Percentiles rank a stretch among this genome's conserved stretches.
These are phyloP conservation scores for Brachypodius melanocephalos DNA, from an alignment of 2,113 vertebrate genomes.

Conservation along the genomic window DNA sequence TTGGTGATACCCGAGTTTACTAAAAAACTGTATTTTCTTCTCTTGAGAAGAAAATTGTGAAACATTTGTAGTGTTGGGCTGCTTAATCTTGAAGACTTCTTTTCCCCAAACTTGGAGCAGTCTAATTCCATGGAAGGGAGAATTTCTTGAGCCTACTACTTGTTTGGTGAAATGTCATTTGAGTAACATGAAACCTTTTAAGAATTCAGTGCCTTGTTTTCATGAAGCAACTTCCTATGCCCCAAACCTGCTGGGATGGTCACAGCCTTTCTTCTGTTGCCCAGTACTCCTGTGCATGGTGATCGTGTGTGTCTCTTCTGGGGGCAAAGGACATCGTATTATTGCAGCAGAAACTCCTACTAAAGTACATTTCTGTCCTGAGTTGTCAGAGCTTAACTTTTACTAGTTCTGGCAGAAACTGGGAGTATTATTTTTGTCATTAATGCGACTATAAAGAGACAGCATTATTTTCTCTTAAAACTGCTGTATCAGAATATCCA, in stretches of 20 bases:
- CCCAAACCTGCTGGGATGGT: background rate
- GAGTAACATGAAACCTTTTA: background rate
- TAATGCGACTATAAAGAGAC: background rate
- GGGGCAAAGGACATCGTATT: background rate
- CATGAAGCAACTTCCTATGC: background rate
- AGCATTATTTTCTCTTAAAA: background rate
- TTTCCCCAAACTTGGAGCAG: background rate
- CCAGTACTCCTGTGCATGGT: background rate
- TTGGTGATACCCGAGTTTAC: background rate
- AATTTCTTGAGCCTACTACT: background rate
- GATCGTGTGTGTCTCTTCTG: fast-evolving
- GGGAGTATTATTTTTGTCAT: background rate
- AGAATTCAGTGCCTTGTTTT: background rate
- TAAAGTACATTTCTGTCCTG: background rate
- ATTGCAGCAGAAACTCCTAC: background rate
- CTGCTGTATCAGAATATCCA: background rate
- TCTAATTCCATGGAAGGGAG: background rate
- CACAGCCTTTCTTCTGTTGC: background rate
- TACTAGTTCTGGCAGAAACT: background rate
- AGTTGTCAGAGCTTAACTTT: background rate
- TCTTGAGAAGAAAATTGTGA: background rate
- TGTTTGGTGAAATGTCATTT: background rate
- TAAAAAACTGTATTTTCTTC: background rate
- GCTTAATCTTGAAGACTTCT: background rate
- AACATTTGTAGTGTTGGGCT: background rate